Evolutionary conservation across 2,113 vertebrate genomes (phyloP), one percentile per base, ranked within the genome.

Genomic region (Passer montanus): DNA sequence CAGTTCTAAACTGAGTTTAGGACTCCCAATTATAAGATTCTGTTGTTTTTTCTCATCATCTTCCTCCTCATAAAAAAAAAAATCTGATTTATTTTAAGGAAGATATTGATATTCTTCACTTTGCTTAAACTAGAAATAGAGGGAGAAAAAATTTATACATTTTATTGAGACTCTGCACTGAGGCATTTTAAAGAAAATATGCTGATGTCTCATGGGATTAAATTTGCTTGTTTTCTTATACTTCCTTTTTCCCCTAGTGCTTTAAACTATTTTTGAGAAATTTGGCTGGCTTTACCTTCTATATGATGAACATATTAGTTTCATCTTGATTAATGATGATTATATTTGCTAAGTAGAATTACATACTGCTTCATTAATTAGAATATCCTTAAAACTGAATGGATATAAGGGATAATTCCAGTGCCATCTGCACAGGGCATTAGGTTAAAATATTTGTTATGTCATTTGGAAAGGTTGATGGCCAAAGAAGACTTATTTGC

Each of bases 1-100:
- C 56, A 58, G 28, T 72, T 75, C 62, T 83, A 91, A 95, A 96
- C 35, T 91, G n/a, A 86, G 35, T 87, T 92, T 87, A 81, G 18
- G 28, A 63, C 31, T 90, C 30, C 35, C 31, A 83, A 1, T 81
- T 83, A 70, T 23, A 73, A 58, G 75, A 59, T 76, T 73, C 28
- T 76, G n/a, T 56, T 58, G 28, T 44, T 53, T 39, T 53, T 75
- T 58, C 46, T 70, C 33, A 9, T 73, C 22, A 33, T 73, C 53
- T 41, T 82, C 21, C 10, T 79, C 7, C 46, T 82, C 33, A n/a
- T 68, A 59, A 31, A 59, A 78, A 59, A 78, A 63, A 26, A 49
- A 86, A 30, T 20, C 17, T 74, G 30, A 73, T 93, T 74, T 92
- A 30, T 76, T 66, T 3, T 79, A 44, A 50, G 30, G 58, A 77